Base-by-base conservation (phyloP, 2,113 vertebrate species). In the Petrocephalus microphthalmus region DNA sequence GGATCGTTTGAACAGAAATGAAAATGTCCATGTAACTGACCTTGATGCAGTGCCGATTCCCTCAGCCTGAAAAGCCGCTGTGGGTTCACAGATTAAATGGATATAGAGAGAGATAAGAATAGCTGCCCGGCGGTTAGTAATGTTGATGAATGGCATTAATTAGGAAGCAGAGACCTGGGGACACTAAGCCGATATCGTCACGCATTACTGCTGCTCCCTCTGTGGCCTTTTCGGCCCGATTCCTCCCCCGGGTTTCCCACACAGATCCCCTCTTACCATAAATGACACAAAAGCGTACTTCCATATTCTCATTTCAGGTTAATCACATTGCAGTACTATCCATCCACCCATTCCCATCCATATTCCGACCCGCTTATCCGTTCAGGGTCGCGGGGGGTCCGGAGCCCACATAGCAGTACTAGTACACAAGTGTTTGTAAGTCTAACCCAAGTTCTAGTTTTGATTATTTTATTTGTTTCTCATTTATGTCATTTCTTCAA, bases 81-180 rank as follows among this genome's bases (percentile, higher is more conserved):
- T 64, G 45, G 71, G 0, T 67, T 51, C 87, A 84, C 84, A 60
- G 90, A 87, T 60, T 90, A 19, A 56, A 74, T n/a, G 82, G 47
- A 85, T 54, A 88, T 54, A 52, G 56, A 51, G 71, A 78, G 52
- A 45, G 60, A 85, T 86, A 86, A 89, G 82, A 90, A 81, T 88
- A 90, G 71, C 90, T 93, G 91, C 84, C 54, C 85, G 74, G 89
- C 88, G 90, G 88, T 94, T 95, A 91, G 93, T 94, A 96, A 91
- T 91, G 88, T 92, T 94, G 94, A 95, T 94, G 90, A 95, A 95
- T 94, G 88, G 89, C 92, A 82, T 88, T 96, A 95, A 95, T 95
- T 95, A 92, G 84, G 90, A 92, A 92, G 92, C 95, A 94, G 91
- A 94, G 93, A 92, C 92, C 92, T 92, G 8, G 91, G 89, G 91